phyloP scores from a whole-genome alignment of 2,797 vertebrate genomes.

The Acanthopagrus latus region DNA sequence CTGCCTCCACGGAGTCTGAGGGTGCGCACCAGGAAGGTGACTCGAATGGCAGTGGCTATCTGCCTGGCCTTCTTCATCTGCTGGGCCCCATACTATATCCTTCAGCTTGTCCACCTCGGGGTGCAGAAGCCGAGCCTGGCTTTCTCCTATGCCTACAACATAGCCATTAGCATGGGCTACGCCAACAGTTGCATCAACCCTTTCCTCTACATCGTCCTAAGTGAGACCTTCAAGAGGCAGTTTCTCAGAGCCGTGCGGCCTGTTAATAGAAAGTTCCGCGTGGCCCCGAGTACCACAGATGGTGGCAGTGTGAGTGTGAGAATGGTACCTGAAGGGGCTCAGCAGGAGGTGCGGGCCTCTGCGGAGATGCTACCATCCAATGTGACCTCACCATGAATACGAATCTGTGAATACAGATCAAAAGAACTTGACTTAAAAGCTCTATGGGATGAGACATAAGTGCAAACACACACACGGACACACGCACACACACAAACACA shows the following conservation, averaged over 20 bases:
- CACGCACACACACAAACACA: no score
- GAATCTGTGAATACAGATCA: neutral
- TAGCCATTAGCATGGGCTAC: slow-evolving; percentile 91
- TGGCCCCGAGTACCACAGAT: slow-evolving; percentile 83
- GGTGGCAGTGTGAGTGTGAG: slow-evolving; percentile 85
- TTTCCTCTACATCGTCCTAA: slow-evolving; percentile 89
- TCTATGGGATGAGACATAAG: neutral
- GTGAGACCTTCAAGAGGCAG: slow-evolving; percentile 89
- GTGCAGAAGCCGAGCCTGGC: slow-evolving; percentile 86
- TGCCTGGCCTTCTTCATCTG: slow-evolving; percentile 88
- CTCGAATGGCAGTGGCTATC: slow-evolving; percentile 90
- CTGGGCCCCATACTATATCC: slow-evolving; percentile 91
- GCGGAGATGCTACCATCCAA: slow-evolving; percentile 54
- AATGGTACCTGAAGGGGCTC: slow-evolving; percentile 81
- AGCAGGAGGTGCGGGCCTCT: slow-evolving; percentile 41
- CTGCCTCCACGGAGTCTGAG: slow-evolving; percentile 86
- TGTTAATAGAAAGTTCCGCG: slow-evolving; percentile 74
- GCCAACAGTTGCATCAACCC: slow-evolving; percentile 93
- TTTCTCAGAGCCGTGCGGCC: slow-evolving; percentile 84
- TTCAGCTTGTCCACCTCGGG: slow-evolving; percentile 88
- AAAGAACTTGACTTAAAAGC: neutral
- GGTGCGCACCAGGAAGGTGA: slow-evolving; percentile 88
- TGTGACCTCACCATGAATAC: slow-evolving; percentile 38
- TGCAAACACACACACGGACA: neutral
- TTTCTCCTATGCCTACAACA: slow-evolving; percentile 89